Base-by-base conservation (phyloP, 2,888 invertebrate species). In the Aricia artaxerxes region DNA sequence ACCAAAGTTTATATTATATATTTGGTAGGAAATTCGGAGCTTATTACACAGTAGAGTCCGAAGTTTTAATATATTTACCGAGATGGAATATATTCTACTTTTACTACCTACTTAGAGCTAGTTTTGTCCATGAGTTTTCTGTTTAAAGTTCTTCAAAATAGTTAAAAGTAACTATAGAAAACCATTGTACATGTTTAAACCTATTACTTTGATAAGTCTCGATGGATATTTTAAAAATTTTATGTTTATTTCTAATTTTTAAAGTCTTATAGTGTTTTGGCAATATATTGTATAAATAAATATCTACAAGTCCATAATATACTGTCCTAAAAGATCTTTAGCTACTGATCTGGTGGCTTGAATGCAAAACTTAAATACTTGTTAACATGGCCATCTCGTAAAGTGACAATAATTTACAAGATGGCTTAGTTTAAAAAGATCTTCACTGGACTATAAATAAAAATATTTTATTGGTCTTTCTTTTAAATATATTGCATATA, bases 1-100 rank as follows among this genome's bases (percentile, higher is more conserved):
- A 93, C 94, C 94, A 93, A 93, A 90, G 90, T 92, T 89, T 90
- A 88, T 88, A 89, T 81, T 86, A 81, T 81, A 83, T 69, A 69
- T 69, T 82, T 80, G 85, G 87, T 90, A 91, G 89, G 85, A 80
- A 85, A 86, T 86, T 85, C 87, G 91, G 92, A 93, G 93, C 93
- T 92, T 93, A 92, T 88, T 86, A 87, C 82, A 83, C 85, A 86
- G 78, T 82, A 80, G 80, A 82, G 81, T 82, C 49, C 64, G 75
- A 75, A 60, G 61, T 69, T 38, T 35, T 69, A 60, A 78, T 64
- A 73, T 73, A 49, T 79, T 44, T 75, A 75, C 44, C 35, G 60
- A 75, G 44, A 73, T 72, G 13, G 73, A 24, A 78, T 44, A 61
- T 77, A 61, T 64, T 60, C 78, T 60, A 57, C 69, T 49, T 73